Evolutionary conservation across 1,140 invertebrate genomes (phyloP).

Genomic region (Calliphora vicina): DNA sequence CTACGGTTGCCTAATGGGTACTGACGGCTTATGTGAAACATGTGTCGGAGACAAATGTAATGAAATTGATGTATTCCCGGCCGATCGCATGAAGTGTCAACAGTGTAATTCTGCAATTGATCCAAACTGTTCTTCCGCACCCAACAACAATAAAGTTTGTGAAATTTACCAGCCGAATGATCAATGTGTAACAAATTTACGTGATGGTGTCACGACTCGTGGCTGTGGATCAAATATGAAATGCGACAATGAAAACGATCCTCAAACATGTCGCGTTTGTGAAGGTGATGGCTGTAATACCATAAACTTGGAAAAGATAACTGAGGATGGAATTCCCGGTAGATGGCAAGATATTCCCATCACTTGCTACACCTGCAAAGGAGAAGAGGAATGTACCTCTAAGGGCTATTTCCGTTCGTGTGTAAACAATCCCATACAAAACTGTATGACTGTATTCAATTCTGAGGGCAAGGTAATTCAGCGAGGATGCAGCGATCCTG

Average conservation of each 20-base stretch:
- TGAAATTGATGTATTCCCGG: slow-evolving; percentile 48
- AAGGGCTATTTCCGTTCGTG: slow-evolving; percentile 36
- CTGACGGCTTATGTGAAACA: slow-evolving; percentile 42
- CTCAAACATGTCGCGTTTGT: slow-evolving; percentile 49
- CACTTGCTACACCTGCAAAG: slow-evolving; percentile 46
- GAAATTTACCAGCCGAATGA: slow-evolving; percentile 49
- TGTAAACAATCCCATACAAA: slow-evolving; percentile 45
- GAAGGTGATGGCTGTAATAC: slow-evolving; percentile 48
- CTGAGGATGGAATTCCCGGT: slow-evolving; percentile 49
- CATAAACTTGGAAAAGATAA: slow-evolving; percentile 43
- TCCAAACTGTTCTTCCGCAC: slow-evolving; percentile 42
- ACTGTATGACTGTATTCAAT: slow-evolving; percentile 55
- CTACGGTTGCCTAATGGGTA: slow-evolving; percentile 47
- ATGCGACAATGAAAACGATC: slow-evolving; percentile 48
- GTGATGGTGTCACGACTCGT: slow-evolving; percentile 46
- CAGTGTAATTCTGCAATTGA: slow-evolving; percentile 48
- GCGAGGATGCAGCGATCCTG: slow-evolving; percentile 45
- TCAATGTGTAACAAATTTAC: slow-evolving; percentile 49
- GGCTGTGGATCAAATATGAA: slow-evolving; percentile 50
- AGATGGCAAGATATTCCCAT: slow-evolving; percentile 52
- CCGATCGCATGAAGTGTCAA: slow-evolving; percentile 45
- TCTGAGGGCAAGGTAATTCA: slow-evolving; percentile 43
- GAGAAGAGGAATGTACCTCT: slow-evolving; percentile 36
- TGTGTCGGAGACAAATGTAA: slow-evolving; percentile 53
- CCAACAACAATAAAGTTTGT: slow-evolving; percentile 47